Conservation (phyloP, 2,797 vertebrate species). For the Dicrostonyx torquatus region DNA sequence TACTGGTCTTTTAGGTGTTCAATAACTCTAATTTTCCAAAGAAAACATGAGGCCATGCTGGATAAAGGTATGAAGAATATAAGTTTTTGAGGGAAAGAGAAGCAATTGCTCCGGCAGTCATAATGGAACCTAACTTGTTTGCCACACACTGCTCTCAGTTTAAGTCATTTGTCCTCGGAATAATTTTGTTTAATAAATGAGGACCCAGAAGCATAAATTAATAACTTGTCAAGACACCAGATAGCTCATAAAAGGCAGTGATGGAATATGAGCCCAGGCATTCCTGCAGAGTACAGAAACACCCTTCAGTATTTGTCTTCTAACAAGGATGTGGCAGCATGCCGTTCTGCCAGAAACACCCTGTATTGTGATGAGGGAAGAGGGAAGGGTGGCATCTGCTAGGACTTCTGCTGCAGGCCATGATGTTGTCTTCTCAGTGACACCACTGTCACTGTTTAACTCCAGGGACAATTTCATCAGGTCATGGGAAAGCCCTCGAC, state of each 20-base stretch:
- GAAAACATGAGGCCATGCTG: neutral
- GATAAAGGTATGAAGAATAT: neutral
- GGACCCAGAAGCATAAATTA: neutral
- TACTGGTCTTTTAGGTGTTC: neutral
- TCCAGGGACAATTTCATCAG: constrained; percentile 30
- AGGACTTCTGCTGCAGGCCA: neutral
- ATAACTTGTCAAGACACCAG: neutral
- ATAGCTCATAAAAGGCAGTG: neutral
- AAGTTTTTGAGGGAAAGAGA: neutral
- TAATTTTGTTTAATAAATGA: neutral
- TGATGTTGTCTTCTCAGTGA: neutral
- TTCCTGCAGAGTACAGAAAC: neutral
- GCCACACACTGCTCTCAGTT: neutral
- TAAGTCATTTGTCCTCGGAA: neutral
- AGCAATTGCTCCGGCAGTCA: neutral
- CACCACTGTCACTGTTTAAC: neutral
- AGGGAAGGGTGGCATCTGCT: neutral
- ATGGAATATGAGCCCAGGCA: neutral
- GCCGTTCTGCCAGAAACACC: neutral
- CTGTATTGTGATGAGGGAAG: neutral
- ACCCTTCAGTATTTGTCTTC: neutral
- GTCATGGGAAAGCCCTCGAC: neutral
- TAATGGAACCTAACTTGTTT: neutral
- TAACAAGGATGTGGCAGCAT: neutral
- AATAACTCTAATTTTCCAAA: neutral